These are phyloP conservation scores for Eutolmus rufibarbis DNA, from an alignment of 2,888 invertebrate genomes.

Conservation along the genomic window DNA sequence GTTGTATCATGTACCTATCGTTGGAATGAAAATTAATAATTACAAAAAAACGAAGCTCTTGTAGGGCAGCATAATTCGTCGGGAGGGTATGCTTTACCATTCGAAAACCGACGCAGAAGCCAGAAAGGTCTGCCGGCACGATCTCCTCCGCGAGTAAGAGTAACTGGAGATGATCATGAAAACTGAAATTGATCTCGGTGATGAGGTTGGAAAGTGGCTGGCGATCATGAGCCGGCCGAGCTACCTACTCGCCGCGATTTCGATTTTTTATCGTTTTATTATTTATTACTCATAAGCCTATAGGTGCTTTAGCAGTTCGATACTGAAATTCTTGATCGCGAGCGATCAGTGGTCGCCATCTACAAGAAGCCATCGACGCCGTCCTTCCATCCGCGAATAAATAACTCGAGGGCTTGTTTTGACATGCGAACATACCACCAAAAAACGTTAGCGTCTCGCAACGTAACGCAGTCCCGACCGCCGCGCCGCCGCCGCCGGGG, in stretches of 20 bases:
- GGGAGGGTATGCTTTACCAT: not conserved
- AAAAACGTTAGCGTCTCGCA: not conserved
- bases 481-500: not conserved
- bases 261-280: not conserved
- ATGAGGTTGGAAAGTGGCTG: not conserved
- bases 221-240: conserved; percentile 4
- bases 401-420: conserved; percentile 40
- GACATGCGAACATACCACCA: conserved; percentile 34
- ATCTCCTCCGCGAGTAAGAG: not conserved
- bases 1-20: not conserved
- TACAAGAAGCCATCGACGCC: conserved; percentile 30
- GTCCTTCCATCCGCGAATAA: conserved; percentile 15
- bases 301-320: not conserved
- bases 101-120: not conserved
- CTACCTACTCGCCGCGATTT: conserved; percentile 21
- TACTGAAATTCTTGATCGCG: conserved; percentile 19
- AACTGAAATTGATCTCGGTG: conserved; percentile 29
- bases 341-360: conserved; percentile 27
- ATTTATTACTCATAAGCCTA: not conserved
- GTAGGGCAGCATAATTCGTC: not conserved
- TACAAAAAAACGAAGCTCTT: not conserved
- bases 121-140: not conserved
- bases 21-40: not conserved
- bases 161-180: conserved; percentile 25
- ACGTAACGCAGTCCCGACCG: not conserved